phyloP scores from a whole-genome alignment of 2,797 vertebrate genomes.

The Danio choprae region DNA sequence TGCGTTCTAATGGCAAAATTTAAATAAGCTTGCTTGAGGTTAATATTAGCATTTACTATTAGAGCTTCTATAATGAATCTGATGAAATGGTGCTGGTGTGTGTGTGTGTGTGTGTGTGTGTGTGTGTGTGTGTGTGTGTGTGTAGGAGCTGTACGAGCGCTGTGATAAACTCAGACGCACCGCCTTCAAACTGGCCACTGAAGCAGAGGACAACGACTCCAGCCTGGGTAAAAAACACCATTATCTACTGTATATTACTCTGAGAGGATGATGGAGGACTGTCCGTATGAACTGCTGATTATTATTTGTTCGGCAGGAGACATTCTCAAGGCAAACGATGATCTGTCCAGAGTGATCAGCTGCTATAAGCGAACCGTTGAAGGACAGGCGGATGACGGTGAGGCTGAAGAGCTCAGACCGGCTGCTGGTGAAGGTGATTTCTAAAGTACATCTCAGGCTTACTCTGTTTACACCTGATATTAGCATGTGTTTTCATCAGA shows the following conservation, averaged over 20 bases:
- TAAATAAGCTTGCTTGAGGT: too few relatives aligned
- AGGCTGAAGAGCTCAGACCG: conserved; percentile 75
- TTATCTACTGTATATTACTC: too few relatives aligned
- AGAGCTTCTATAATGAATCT: too few relatives aligned
- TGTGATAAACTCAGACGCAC: conserved; percentile 98
- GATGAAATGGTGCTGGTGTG: too few relatives aligned
- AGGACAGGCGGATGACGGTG: conserved; percentile 84
- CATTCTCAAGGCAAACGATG: conserved; percentile 95
- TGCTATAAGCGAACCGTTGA: conserved; percentile 90
- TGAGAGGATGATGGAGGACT: background rate
- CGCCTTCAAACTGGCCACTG: conserved; percentile 93
- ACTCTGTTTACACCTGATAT: too few relatives aligned
- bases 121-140: too few relatives aligned
- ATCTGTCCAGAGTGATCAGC: conserved; percentile 91
- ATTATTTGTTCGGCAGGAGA: conserved; percentile 78
- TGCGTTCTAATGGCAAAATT: too few relatives aligned
- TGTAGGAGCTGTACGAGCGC: conserved; percentile 93
- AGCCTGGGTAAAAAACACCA: conserved; percentile 85
- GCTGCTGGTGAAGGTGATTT: conserved; percentile 56
- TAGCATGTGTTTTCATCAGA: too few relatives aligned
- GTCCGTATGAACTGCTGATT: background rate
- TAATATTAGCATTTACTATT: too few relatives aligned
- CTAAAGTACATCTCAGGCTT: too few relatives aligned
- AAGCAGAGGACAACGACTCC: conserved; percentile 97
- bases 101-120: conserved; percentile 8